Conservation (phyloP, 1,140 invertebrate genomes). For the Brevipalpus yothersi region DNA sequence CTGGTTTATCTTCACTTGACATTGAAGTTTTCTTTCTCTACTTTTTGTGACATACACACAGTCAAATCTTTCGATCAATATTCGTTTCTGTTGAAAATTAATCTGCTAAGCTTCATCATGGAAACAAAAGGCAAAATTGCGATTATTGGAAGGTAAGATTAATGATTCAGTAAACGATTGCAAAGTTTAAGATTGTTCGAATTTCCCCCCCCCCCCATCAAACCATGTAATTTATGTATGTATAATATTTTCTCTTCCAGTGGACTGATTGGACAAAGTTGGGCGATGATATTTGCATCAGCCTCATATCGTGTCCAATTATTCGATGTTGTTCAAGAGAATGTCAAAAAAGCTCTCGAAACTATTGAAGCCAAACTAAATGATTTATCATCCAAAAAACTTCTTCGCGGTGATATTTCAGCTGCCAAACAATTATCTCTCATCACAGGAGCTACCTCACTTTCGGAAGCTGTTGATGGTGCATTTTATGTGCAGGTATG, state of each 20-base stretch:
- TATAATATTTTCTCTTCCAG: slow-evolving; percentile 30
- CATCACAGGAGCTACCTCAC: slow-evolving; percentile 26
- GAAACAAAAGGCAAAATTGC: background rate
- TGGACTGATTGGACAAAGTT: slow-evolving; percentile 74
- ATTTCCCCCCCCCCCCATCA: too few relatives aligned
- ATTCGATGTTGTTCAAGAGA: slow-evolving; percentile 50
- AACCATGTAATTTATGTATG: too few relatives aligned
- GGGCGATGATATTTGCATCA: slow-evolving; percentile 85
- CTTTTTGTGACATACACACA: too few relatives aligned
- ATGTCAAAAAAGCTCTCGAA: slow-evolving; percentile 35
- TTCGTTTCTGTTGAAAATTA: background rate
- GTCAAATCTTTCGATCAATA: too few relatives aligned
- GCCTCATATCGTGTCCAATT: slow-evolving; percentile 61
- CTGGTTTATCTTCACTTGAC: too few relatives aligned
- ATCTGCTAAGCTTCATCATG: background rate
- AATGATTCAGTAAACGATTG: too few relatives aligned
- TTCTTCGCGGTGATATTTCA: slow-evolving; percentile 42
- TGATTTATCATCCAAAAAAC: slow-evolving; percentile 36
- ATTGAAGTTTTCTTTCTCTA: too few relatives aligned
- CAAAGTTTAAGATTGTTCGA: too few relatives aligned
- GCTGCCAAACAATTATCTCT: slow-evolving; percentile 45
- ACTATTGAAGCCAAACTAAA: slow-evolving; percentile 46
- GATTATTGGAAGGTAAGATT: slow-evolving; percentile 5
- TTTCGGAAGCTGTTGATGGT: slow-evolving; percentile 18
- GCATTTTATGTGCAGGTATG: slow-evolving; percentile 10